phyloP scores from a whole-genome alignment of 2,888 invertebrate genomes.

The Alentia gelatinosa region DNA sequence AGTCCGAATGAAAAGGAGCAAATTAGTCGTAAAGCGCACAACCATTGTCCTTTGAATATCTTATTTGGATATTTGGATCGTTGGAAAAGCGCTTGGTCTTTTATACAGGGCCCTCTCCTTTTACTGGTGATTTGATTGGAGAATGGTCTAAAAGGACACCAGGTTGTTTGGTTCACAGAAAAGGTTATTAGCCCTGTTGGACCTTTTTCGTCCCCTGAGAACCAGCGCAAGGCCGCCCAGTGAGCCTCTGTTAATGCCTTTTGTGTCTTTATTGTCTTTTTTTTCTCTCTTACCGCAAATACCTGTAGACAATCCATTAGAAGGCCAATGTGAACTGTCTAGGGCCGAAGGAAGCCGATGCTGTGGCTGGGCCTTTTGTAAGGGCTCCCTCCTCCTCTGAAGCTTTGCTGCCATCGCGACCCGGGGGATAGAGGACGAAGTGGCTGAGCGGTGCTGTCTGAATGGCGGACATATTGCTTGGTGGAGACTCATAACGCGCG shows the following conservation, averaged over 20 bases:
- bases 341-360: neutral
- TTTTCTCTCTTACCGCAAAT: neutral
- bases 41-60: too few relatives aligned
- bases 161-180: neutral
- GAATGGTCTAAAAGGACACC: neutral
- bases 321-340: neutral
- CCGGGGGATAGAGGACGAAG: neutral
- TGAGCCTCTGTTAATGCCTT: neutral
- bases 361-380: neutral
- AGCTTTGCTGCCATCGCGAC: neutral
- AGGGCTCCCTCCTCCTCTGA: neutral
- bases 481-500: neutral
- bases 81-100: neutral
- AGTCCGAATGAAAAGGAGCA: too few relatives aligned
- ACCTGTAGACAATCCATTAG: conserved; percentile 9
- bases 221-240: neutral
- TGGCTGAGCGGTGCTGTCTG: neutral
- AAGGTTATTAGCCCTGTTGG: neutral
- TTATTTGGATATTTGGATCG: too few relatives aligned
- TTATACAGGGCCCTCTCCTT: neutral
- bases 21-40: too few relatives aligned
- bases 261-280: neutral
- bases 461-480: neutral
- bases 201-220: neutral
- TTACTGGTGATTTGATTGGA: neutral